A percentile compares a stretch with the other conserved stretches of the same genome.
phyloP scores from a whole-genome alignment of 2,888 invertebrate species.

The Lasioglossum oenotherae region DNA sequence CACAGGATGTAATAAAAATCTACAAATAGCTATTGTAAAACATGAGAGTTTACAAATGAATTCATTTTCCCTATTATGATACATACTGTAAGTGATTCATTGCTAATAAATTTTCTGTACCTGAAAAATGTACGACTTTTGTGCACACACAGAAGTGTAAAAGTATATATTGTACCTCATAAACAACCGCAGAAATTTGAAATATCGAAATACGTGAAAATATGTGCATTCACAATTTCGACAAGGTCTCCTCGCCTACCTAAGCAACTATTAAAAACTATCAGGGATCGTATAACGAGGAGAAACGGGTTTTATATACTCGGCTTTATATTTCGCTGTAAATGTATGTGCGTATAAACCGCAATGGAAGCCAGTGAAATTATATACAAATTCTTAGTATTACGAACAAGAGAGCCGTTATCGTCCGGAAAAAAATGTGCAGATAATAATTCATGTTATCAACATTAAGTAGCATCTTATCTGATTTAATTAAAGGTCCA shows the following conservation, averaged over 20 bases:
- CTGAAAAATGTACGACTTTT: conserved; percentile 7
- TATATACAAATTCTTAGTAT: not conserved
- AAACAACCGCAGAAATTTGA: not conserved
- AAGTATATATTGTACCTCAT: not conserved
- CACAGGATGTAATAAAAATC: conserved; percentile 78
- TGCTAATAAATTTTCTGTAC: conserved; percentile 38
- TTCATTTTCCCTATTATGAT: conserved; percentile 43
- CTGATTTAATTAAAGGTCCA: not conserved
- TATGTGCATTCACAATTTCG: not conserved
- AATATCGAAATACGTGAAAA: not conserved
- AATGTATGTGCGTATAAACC: not conserved
- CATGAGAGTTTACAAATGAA: conserved; percentile 26
- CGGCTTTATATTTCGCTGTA: not conserved
- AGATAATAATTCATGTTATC: not conserved
- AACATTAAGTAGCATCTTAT: not conserved
- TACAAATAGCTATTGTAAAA: conserved; percentile 54
- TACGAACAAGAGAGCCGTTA: not conserved
- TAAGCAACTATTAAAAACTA: not conserved
- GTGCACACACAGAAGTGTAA: not conserved
- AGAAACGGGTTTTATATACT: not conserved
- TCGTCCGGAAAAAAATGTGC: not conserved
- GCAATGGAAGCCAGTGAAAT: not conserved
- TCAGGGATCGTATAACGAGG: not conserved
- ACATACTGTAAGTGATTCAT: conserved; percentile 29
- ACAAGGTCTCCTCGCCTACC: not conserved